These are phyloP conservation scores for Dichetophora obliterata DNA, from an alignment of 2,888 invertebrate genomes.

Conservation along the genomic window DNA sequence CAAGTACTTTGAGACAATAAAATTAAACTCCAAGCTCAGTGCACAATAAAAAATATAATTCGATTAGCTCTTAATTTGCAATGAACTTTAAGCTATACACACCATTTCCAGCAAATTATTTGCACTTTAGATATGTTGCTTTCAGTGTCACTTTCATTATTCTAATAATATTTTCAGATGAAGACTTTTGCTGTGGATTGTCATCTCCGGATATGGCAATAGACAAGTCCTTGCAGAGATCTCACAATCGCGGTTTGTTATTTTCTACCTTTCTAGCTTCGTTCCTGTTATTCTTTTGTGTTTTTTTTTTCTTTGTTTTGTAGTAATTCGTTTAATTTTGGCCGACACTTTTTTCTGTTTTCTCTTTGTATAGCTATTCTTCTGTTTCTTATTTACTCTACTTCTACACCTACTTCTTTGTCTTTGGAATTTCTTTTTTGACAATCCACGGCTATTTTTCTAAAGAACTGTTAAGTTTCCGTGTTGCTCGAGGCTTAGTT, in stretches of 20 bases:
- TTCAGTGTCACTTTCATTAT: not conserved
- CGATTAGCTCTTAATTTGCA: too few species aligned
- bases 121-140: not conserved
- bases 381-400: not conserved
- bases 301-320: not conserved
- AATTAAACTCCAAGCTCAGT: too few species aligned
- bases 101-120: not conserved
- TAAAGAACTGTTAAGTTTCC: too few species aligned
- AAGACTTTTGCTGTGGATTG: conserved; percentile 90
- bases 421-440: conserved; percentile 25
- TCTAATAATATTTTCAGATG: conserved; percentile 76
- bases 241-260: conserved; percentile 70
- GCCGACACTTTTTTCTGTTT: not conserved
- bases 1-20: too few species aligned
- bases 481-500: not conserved
- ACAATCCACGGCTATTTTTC: not conserved
- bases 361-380: not conserved
- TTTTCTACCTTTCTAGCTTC: not conserved
- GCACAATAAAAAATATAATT: too few species aligned
- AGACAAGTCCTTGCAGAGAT: conserved; percentile 68
- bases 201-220: conserved; percentile 83
- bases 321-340: not conserved
- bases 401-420: not conserved
- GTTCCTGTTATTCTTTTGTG: not conserved
- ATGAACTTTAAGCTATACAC: not conserved